phyloP scores from a whole-genome alignment of 2,888 invertebrate genomes.

The Lacanobia wlatinum region DNA sequence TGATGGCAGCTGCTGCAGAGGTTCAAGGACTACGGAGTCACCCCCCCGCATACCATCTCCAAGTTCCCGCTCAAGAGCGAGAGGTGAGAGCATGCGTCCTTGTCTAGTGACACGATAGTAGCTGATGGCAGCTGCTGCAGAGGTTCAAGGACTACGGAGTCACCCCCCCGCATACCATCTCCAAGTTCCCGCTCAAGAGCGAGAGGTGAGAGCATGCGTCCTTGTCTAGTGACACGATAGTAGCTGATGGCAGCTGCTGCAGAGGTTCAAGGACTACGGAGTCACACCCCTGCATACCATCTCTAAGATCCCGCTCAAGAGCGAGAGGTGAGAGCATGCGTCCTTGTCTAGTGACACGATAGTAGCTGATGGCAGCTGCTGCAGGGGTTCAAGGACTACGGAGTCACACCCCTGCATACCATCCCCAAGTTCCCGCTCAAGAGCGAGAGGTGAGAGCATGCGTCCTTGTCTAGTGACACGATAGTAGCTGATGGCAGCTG shows the following conservation, averaged over 20 bases:
- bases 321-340: constrained; percentile 90
- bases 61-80: too few species aligned
- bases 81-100: too few species aligned
- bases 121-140: constrained; percentile 93
- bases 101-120: too few species aligned
- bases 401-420: constrained; percentile 95
- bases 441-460: constrained; percentile 91
- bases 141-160: constrained; percentile 97
- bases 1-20: constrained; percentile 93
- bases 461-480: too few species aligned
- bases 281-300: constrained; percentile 96
- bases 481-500: constrained; percentile 89
- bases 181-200: constrained; percentile 97
- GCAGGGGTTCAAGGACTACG: constrained; percentile 96
- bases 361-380: constrained; percentile 91
- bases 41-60: too few species aligned
- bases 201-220: constrained; percentile 88
- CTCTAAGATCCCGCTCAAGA: constrained; percentile 98
- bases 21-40: too few species aligned
- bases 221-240: too few species aligned
- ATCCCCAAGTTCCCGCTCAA: constrained; percentile 98
- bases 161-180: constrained; percentile 95
- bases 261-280: constrained; percentile 96
- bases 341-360: too few species aligned
- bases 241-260: constrained; percentile 89